Conservation (phyloP, 2,797 vertebrate species). For the Phrynocephalus forsythii region DNA sequence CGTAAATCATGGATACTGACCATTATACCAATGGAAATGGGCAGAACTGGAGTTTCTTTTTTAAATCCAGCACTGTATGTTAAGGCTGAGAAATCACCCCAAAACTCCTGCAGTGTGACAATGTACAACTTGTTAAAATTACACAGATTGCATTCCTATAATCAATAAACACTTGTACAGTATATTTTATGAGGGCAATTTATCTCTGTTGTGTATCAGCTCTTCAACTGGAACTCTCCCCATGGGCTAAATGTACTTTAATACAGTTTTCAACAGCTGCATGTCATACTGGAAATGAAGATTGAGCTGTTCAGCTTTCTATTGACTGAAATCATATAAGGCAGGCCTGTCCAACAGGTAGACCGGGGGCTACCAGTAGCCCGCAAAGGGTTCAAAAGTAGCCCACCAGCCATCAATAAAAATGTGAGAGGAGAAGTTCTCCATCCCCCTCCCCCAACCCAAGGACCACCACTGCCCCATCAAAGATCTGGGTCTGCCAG, state of each 20-base stretch:
- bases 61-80: background rate
- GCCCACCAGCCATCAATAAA: too few relatives aligned
- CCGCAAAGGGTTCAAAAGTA: too few relatives aligned
- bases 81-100: conserved; percentile 5
- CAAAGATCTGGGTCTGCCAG: too few relatives aligned
- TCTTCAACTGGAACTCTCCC: conserved; percentile 58
- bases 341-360: background rate
- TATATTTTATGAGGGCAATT: conserved; percentile 45
- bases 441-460: too few relatives aligned
- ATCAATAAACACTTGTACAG: conserved; percentile 53
- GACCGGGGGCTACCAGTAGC: too few relatives aligned
- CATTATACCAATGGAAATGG: background rate
- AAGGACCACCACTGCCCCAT: too few relatives aligned
- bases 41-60: background rate
- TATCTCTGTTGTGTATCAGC: conserved; percentile 47
- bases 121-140: conserved; percentile 41
- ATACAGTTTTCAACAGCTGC: conserved; percentile 50
- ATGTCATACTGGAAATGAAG: conserved; percentile 55
- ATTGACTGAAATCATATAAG: conserved; percentile 62
- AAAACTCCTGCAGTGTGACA: conserved; percentile 1
- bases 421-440: too few relatives aligned
- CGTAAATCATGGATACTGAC: background rate
- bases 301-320: conserved; percentile 53
- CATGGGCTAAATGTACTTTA: conserved; percentile 65
- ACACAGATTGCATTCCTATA: conserved; percentile 34